Percentiles rank a stretch among this genome's conserved stretches.
Conservation (phyloP, 2,888 invertebrate species). For the Tetragonisca angustula region DNA sequence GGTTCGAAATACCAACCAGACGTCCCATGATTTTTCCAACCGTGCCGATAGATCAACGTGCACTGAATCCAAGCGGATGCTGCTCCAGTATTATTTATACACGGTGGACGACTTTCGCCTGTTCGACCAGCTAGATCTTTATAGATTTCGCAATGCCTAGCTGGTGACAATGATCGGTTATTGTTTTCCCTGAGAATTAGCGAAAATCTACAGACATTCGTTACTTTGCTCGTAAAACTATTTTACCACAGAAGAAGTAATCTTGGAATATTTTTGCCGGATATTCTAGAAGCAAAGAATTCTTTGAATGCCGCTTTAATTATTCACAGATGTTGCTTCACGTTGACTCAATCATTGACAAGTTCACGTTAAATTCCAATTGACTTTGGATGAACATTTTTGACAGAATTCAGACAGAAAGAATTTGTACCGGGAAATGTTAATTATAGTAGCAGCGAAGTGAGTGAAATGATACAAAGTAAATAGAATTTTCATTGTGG, state of each 20-base stretch:
- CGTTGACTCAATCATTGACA: background rate
- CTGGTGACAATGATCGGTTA: slow-evolving; percentile 57
- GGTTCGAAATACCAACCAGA: slow-evolving; percentile 72
- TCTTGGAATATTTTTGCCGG: background rate
- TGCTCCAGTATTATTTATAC: slow-evolving; percentile 80
- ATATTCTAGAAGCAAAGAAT: background rate
- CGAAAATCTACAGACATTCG: slow-evolving; percentile 18
- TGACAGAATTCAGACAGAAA: too few relatives aligned
- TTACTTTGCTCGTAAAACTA: slow-evolving; percentile 42
- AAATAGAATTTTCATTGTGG: too few relatives aligned
- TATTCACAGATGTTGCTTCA: too few relatives aligned
- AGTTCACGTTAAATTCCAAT: background rate
- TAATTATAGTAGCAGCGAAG: too few relatives aligned
- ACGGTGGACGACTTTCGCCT: slow-evolving; percentile 78
- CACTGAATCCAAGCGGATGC: slow-evolving; percentile 74
- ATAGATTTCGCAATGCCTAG: slow-evolving; percentile 53
- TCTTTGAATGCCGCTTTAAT: background rate
- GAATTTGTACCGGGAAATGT: too few relatives aligned
- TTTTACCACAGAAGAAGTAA: background rate
- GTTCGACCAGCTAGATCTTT: slow-evolving; percentile 69
- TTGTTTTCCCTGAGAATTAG: slow-evolving; percentile 37
- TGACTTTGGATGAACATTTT: background rate
- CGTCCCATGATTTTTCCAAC: slow-evolving; percentile 72
- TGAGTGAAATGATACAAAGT: too few relatives aligned
- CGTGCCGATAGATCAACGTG: slow-evolving; percentile 64